Evolutionary conservation across 2,113 vertebrate genomes (phyloP).

Genomic region (Alectura lathami): DNA sequence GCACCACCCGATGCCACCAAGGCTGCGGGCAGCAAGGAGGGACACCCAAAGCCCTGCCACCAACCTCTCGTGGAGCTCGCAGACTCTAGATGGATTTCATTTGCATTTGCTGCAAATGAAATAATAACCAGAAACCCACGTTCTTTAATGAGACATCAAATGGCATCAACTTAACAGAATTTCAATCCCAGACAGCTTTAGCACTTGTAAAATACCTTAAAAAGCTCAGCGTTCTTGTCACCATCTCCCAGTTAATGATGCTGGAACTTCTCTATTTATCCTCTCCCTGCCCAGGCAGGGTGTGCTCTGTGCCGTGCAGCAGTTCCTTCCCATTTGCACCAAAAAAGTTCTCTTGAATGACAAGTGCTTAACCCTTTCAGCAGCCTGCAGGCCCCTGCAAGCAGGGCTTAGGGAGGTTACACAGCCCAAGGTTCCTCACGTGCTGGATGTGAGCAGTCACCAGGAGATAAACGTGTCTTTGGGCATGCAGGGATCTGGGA

Average conservation of each 20-base stretch:
- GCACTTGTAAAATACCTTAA: neutral
- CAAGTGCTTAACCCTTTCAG: neutral
- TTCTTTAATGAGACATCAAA: neutral
- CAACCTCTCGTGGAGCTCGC: neutral
- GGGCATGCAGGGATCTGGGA: neutral
- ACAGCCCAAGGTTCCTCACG: rapidly evolving
- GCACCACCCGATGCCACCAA: neutral
- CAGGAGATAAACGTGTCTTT: neutral
- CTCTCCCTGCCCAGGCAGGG: neutral
- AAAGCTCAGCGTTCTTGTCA: neutral
- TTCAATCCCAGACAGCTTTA: neutral
- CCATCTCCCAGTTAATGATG: neutral
- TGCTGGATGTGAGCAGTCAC: neutral
- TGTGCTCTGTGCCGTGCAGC: neutral
- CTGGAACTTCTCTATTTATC: neutral
- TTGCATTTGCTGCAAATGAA: neutral
- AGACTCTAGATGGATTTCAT: rapidly evolving
- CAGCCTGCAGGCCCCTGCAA: neutral
- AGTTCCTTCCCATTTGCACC: neutral
- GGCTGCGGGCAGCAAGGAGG: neutral
- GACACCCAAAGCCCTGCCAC: neutral
- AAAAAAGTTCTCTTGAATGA: neutral
- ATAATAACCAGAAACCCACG: neutral
- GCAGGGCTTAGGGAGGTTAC: rapidly evolving
- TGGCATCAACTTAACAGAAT: neutral